Percentiles rank a stretch among this genome's conserved stretches.
phyloP scores from a whole-genome alignment of 1,140 invertebrate species.

The Drosophila melanogaster region DNA sequence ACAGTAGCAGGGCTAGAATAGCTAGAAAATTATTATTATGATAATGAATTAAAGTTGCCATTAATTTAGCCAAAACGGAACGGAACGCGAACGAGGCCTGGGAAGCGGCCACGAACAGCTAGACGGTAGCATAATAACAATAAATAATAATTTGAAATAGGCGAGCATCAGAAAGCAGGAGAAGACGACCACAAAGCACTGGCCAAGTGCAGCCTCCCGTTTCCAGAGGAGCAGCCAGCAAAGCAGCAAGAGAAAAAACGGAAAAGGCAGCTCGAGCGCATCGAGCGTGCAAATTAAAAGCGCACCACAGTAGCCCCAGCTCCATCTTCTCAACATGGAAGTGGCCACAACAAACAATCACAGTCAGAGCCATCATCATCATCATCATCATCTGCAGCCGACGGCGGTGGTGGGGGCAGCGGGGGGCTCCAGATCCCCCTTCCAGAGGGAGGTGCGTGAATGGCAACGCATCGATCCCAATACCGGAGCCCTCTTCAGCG shows the following conservation, averaged over 20 bases:
- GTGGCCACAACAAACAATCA: conserved; percentile 82
- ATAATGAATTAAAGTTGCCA: conserved; percentile 84
- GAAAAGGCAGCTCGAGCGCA: conserved; percentile 60
- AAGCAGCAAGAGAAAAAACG: conserved; percentile 8
- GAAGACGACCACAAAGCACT: conserved; percentile 10
- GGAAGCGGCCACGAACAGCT: conserved; percentile 3
- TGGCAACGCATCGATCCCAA: conserved; percentile 84
- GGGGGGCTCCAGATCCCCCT: conserved; percentile 68
- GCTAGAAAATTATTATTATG: conserved; percentile 83
- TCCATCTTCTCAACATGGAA: conserved; percentile 65
- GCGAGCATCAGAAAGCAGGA: conserved; percentile 39
- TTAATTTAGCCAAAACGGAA: conserved; percentile 81
- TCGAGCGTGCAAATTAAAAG: conserved; percentile 82
- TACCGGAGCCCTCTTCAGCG: conserved; percentile 83
- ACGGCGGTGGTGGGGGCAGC: conserved; percentile 1
- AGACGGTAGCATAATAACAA: conserved; percentile 77
- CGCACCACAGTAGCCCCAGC: conserved; percentile 72
- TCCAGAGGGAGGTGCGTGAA: conserved; percentile 84
- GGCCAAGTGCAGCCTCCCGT: conserved; percentile 35
- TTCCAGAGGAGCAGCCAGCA: conserved; percentile 10
- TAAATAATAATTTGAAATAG: conserved; percentile 83
- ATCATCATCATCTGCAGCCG: conserved; percentile 63
- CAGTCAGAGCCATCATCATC: conserved; percentile 71
- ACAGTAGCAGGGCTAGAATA: conserved; percentile 55
- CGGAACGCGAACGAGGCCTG: conserved; percentile 50